Conservation (phyloP, 2,113 vertebrate species). For the Hassar affinis region DNA sequence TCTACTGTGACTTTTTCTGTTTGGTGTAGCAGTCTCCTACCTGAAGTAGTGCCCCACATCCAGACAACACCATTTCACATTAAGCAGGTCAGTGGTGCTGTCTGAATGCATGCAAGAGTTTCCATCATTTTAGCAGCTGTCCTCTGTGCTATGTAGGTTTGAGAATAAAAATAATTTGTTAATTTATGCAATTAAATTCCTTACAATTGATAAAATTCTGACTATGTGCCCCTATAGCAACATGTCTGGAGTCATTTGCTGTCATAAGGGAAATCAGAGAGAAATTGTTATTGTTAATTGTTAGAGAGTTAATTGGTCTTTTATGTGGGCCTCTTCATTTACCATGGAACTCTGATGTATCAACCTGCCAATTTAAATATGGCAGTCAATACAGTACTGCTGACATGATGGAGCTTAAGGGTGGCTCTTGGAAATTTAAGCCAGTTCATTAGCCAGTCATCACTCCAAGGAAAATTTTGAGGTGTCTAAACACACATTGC, state of each 20-base stretch:
- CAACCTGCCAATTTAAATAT: no score
- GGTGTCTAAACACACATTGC: not conserved
- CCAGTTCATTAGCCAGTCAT: not conserved
- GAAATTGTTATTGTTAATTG: no score
- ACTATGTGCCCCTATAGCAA: not conserved
- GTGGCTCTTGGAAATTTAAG: not conserved
- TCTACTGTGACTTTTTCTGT: not conserved
- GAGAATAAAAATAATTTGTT: not conserved
- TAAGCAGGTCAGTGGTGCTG: not conserved
- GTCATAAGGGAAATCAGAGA: not conserved
- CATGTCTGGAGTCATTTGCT: not conserved
- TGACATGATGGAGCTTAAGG: not conserved
- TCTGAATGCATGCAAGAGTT: no score
- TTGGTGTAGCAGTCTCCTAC: not conserved
- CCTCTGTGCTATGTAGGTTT: not conserved
- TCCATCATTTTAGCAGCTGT: no score
- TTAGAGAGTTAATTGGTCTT: slow-evolving; percentile 5
- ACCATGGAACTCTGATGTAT: not conserved
- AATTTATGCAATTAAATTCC: not conserved
- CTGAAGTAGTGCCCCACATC: not conserved
- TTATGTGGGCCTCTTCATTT: not conserved
- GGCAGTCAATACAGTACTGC: no score
- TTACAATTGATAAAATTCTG: not conserved
- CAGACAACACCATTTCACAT: not conserved
- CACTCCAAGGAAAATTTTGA: not conserved